phyloP scores from a whole-genome alignment of 2,797 vertebrate species.

The Pseudomugil gertrudae region DNA sequence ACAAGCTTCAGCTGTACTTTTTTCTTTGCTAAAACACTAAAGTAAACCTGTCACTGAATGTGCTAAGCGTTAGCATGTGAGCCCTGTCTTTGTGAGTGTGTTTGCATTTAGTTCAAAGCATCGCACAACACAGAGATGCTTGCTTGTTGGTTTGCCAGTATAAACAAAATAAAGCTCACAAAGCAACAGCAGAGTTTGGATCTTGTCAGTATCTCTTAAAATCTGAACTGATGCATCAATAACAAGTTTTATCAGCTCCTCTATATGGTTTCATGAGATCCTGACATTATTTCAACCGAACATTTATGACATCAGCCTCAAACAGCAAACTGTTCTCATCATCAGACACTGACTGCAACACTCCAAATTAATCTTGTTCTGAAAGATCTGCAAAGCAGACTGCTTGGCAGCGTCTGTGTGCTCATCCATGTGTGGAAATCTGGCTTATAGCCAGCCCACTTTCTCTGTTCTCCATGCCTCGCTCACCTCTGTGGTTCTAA shows the following conservation, averaged over 20 bases:
- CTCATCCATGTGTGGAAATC: constrained; percentile 61
- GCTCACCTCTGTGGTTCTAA: constrained; percentile 59
- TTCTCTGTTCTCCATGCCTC: constrained; percentile 30
- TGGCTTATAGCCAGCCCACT: constrained; percentile 57
- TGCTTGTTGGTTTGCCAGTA: not conserved
- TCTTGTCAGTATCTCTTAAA: not conserved
- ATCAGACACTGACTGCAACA: constrained; percentile 20
- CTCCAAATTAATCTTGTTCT: constrained; percentile 44
- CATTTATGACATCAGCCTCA: not conserved
- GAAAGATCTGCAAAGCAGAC: constrained; percentile 48
- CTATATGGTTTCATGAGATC: not conserved
- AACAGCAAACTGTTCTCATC: constrained; percentile 7
- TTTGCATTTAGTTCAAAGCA: not conserved
- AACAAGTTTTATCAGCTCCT: not conserved
- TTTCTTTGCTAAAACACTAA: not conserved
- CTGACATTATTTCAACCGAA: not conserved
- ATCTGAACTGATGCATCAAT: not conserved
- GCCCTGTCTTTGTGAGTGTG: not conserved
- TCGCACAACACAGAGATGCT: not conserved
- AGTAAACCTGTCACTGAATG: not conserved
- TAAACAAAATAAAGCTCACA: not conserved
- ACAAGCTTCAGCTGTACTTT: not conserved
- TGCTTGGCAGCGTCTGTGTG: constrained; percentile 46
- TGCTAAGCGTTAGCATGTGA: not conserved
- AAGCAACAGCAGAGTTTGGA: not conserved